Base-by-base conservation (phyloP, 2,113 vertebrate genomes). In the Pedetes capensis region DNA sequence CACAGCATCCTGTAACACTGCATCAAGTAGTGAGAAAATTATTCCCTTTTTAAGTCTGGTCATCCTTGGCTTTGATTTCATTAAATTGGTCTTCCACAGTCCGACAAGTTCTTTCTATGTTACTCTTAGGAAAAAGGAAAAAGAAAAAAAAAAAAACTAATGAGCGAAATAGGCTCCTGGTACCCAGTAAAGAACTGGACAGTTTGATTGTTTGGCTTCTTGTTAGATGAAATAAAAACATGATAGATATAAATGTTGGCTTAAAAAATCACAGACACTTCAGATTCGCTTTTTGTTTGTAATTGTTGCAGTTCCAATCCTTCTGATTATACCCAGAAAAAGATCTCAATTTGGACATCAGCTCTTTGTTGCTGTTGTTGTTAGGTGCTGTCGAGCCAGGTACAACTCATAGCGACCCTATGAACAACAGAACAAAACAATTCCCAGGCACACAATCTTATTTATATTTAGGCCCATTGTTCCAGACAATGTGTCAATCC, bases 61-160 rank as follows among this genome's bases (percentile, higher is more conserved):
- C 97, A 23, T 97, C 97, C 89, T 98, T 98, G 64, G 95, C 84
- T 59, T 98, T 98, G 81, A 97, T 93, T 94, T 98, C 98, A 92
- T 92, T 98, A 51, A 98, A 97, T n/a, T 98, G 98, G 83, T 98
- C 98, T 95, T 98, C 98, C 47, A 98, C 68, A 5, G 97, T 92
- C n/a, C 93, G 96, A 51, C 97, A 98, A 57, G 97, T 83, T 94
- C 98, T 98, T 88, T 98, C 98, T 37, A 97, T 64, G 29, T 98
- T 98, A 92, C 93, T 96, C 98, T 98, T 94, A n/a, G n/a, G n/a
- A n/a, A n/a, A n/a, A n/a, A n/a, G n/a, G n/a, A 12, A 22, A 80
- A 91, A 44, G 18, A 49, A 51, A 86, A 83, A 87, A 0, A 7
- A 53, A 66, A 47, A 42, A 4, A 7, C 55, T 27, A 80, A 71